Evolutionary conservation across 2,113 vertebrate genomes (phyloP).

Genomic region (Brienomyrus brachyistius): DNA sequence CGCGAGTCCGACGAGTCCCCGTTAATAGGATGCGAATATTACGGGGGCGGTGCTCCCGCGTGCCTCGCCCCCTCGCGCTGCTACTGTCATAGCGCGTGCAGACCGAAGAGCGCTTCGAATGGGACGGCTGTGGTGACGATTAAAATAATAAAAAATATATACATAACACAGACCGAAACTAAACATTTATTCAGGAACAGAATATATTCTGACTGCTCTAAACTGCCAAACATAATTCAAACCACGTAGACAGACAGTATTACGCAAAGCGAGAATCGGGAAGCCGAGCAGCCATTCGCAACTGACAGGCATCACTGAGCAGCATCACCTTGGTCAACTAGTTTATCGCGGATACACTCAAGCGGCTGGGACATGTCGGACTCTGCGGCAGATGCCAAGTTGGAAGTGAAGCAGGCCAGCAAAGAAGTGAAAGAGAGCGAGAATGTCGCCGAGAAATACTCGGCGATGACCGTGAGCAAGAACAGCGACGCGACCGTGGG

Average conservation of each 20-base stretch:
- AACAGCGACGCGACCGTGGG: slow-evolving; percentile 65
- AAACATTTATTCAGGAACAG: background rate
- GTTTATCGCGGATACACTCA: background rate
- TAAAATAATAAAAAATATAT: background rate
- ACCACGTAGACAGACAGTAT: background rate
- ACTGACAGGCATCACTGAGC: background rate
- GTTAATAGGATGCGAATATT: background rate
- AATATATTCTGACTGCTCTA: background rate
- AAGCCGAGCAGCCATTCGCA: background rate
- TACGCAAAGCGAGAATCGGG: background rate
- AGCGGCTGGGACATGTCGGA: slow-evolving; percentile 48
- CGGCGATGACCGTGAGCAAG: slow-evolving; percentile 62
- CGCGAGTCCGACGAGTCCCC: background rate
- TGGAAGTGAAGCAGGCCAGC: slow-evolving; percentile 67
- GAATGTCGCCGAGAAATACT: slow-evolving; percentile 70
- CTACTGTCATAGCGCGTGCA: background rate
- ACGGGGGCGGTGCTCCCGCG: background rate
- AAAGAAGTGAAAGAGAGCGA: slow-evolving; percentile 73
- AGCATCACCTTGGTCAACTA: background rate
- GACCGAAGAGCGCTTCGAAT: background rate
- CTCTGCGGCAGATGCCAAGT: slow-evolving; percentile 38
- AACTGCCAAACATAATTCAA: background rate
- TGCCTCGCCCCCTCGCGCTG: background rate
- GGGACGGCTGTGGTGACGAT: background rate
- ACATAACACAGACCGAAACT: background rate